Base-by-base conservation (phyloP, 2,113 vertebrate genomes). In the Lasiurus borealis region DNA sequence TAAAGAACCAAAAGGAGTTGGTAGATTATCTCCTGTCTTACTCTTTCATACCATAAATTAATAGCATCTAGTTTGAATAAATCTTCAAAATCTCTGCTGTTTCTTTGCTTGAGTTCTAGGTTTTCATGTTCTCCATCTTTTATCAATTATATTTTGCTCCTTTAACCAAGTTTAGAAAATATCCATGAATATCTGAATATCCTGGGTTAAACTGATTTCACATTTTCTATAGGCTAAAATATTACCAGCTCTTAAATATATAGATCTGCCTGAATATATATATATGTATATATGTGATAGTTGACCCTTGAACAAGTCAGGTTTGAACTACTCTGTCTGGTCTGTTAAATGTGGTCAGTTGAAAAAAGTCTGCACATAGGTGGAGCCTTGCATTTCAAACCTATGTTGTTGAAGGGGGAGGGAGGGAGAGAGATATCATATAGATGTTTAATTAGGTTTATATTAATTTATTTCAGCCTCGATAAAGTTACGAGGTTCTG, bases 121-220 rank as follows among this genome's bases (percentile, higher is more conserved):
- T 52, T 94, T 96, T 92, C 27, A 18, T 59, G 6, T 34, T 81
- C 25, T 76, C 82, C 10, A 68, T 95, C 57, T 68, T 85, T 64
- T 84, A 15, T 85, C 16, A 27, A 16, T 69, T 23, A 62, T 10
- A 18, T 64, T 91, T 94, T 81, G 12, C 6, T 57, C 57, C 19
- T 75, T 82, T 27, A 62, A 27, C 25, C 10, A 25, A 62, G 36
- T 54, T 90, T 88, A 78, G 36, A n/a, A 88, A 85, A 76, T 84
- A 68, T 9, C 13, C 25, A 19, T n/a, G 14, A 88, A 52, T 93
- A 80, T 52, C 3, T 64, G 46, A 87, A 68, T 80, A 69, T 19
- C 1, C 9, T 73, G 8, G 57, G 5, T 94, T 94, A 75, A 78
- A 52, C 57, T 68, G 36, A 57, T 59, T 82, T 77, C 46, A 54